Evolutionary conservation across 2,113 vertebrate genomes (phyloP).

Genomic region (Tupaia tana): DNA sequence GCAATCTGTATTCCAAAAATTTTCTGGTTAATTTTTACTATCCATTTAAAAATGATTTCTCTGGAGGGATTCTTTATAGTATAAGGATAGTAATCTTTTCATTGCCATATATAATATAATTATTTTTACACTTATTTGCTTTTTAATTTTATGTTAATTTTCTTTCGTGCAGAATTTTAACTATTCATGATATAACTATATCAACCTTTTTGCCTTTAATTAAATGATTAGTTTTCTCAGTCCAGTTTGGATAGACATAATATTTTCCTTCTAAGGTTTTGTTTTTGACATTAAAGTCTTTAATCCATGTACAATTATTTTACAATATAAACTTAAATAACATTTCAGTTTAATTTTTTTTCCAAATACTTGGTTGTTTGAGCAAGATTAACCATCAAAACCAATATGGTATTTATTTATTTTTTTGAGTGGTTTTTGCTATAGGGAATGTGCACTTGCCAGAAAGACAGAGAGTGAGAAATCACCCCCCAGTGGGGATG

Average conservation of each 20-base stretch:
- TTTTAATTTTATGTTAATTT: neutral
- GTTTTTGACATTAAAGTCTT: neutral
- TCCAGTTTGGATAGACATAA: neutral
- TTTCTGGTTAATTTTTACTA: neutral
- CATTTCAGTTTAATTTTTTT: neutral
- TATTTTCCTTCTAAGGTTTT: neutral
- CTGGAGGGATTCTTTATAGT: neutral
- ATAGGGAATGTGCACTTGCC: too few species aligned
- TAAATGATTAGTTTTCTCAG: neutral
- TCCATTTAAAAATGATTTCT: neutral
- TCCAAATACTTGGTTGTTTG: neutral
- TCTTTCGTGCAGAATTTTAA: constrained; percentile 11
- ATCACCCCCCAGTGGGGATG: too few species aligned
- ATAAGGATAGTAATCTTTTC: neutral
- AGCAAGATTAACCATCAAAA: neutral
- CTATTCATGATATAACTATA: neutral
- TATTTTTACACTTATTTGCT: neutral
- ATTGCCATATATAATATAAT: neutral
- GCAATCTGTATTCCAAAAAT: neutral
- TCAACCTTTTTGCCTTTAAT: neutral
- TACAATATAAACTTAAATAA: neutral
- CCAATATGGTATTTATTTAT: too few species aligned
- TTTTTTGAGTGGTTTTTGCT: too few species aligned
- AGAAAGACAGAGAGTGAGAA: too few species aligned
- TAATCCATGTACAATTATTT: neutral